These are phyloP conservation scores for Neodiprion virginianus DNA, from an alignment of 1,140 invertebrate genomes.

Conservation along the genomic window DNA sequence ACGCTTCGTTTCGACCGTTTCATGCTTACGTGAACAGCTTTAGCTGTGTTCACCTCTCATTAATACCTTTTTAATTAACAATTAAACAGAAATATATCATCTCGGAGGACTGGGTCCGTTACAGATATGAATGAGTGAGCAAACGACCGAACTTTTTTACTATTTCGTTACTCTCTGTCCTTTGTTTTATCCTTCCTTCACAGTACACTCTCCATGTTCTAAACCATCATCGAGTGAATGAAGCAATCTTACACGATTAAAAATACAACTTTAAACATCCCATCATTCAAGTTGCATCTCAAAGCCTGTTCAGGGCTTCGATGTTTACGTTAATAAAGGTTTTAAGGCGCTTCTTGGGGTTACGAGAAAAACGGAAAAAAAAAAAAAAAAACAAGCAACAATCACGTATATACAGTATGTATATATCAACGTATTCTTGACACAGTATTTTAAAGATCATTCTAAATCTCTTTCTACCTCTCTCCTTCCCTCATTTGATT, in stretches of 20 bases:
- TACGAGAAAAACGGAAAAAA: not conserved
- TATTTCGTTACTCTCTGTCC: too few species aligned
- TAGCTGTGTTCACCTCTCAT: slow-evolving; percentile 16
- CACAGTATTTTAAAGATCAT: too few species aligned
- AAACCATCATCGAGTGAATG: too few species aligned
- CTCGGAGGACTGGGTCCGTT: slow-evolving; percentile 6
- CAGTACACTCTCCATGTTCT: too few species aligned
- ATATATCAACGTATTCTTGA: too few species aligned
- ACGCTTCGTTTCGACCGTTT: slow-evolving; percentile 24
- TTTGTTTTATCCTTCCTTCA: too few species aligned
- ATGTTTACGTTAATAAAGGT: not conserved
- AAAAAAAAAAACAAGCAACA: too few species aligned
- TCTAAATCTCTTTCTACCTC: too few species aligned
- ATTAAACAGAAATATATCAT: slow-evolving; percentile 9
- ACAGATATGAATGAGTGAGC: not conserved
- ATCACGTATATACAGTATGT: too few species aligned
- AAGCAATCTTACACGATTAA: too few species aligned
- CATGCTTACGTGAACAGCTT: slow-evolving; percentile 14
- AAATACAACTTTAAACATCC: too few species aligned
- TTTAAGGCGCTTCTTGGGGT: not conserved
- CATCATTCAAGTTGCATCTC: not conserved
- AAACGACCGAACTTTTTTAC: not conserved
- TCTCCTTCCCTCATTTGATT: too few species aligned
- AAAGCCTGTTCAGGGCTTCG: not conserved
- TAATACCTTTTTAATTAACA: slow-evolving; percentile 18